Base-by-base conservation (phyloP, 2,888 invertebrate genomes). In the Alentia gelatinosa region DNA sequence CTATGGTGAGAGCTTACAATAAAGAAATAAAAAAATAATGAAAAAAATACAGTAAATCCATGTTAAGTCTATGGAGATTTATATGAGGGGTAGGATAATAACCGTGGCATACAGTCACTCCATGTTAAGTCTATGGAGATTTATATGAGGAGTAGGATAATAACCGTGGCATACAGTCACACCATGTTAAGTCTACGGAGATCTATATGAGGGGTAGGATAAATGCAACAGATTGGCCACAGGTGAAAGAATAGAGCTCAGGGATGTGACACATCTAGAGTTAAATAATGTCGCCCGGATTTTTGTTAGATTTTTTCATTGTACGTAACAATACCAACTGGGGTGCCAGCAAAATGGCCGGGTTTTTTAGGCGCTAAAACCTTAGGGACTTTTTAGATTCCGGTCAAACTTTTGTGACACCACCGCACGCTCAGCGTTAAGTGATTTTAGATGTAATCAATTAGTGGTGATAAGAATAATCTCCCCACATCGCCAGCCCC, bases 381-480 rank as follows among this genome's bases (percentile, higher is more conserved):
- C n/a, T 19, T 56, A n/a, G 56, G 56, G 5, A 12, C 23, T 4
- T 37, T 40, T 40, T 40, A 7, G 26, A 39, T 37, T 83, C 39
- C 7, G 15, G 37, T 26, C 23, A 3, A 23, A 35, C 5, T 23
- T 35, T 83, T 40, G 83, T 37, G 23, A 9, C 40, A 83, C n/a
- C 26, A 19, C 7, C 35, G 23, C 37, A 35, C 37, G 40, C 5
- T 1, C 39, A 15, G 1, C 37, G 19, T 26, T 83, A 83, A 83
- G 83, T 83, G 83, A 30, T 83, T 83, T 83, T 83, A 83, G 40
- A 40, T 83, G 83, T 83, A 83, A 83, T 83, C 83, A 83, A 83
- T 83, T 83, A 83, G 37, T n/a, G 83, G 83, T 35, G 83, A 83
- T 83, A 83, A 40, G 26, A 39, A 83, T 83, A 15, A 83, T 83